Evolutionary conservation across 53 echinoderm and acorn worm species (phyloP), one percentile per base, ranked within the genome.

Genomic region (Temnopleurus reevesii): DNA sequence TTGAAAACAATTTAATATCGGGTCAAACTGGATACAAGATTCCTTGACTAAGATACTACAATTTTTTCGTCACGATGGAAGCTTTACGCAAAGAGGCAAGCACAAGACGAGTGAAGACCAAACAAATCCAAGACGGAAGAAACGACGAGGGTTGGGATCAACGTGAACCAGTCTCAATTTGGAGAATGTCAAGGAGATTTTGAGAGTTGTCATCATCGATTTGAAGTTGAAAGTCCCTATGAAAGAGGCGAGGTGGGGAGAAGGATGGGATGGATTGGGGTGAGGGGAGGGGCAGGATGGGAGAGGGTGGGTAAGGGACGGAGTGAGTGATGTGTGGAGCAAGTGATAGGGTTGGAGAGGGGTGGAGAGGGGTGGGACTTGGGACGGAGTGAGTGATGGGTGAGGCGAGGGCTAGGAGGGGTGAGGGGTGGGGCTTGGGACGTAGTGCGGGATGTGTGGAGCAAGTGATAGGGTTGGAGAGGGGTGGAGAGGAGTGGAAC

Each of bases 101-200:
- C 59, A 4, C 60, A 85, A 60, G 59, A 59, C 85, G 15, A 27
- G 85, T 30, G 30, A 83, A 55, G 83, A 53, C 38, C 55, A 13
- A 1, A 38, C 49, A 85, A 85, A 85, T 85, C 85, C 85, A 4
- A 45, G 44, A n/a, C 85, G 85, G 85, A 85, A 85, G 85, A 29
- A 60, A 43, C 61, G 58, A 60, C 44, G 85, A 85, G 60, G 60
- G 59, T 45, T 27, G 2, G 85, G 60, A 85, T 85, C 61, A 59
- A 9, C 83, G 29, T 3, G 28, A 15, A 6, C 46, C 36, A 45
- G 17, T 85, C 44, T 85, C 85, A 85, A 85, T 85, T 85, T 85
- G 45, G 60, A 45, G 61, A 85, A 85, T 85, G 85, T 60, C 60
- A 60, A 85, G 46, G 59, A 60, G 85, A 47, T 46, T 85, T 21